phyloP scores from a whole-genome alignment of 2,888 invertebrate species.

The Dasypolia templi region DNA sequence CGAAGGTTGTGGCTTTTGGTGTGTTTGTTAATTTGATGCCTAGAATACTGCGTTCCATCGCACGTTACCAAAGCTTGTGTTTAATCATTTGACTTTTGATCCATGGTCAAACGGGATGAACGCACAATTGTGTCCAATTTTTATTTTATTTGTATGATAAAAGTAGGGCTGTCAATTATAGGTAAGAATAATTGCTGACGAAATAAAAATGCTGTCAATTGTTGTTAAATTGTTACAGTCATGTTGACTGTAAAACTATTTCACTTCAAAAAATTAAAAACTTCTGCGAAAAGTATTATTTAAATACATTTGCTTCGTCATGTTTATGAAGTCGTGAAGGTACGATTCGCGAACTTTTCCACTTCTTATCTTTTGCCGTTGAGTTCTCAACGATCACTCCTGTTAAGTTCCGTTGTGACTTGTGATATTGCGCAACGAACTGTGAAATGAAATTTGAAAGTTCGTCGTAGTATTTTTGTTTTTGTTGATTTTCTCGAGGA shows the following conservation, averaged over 20 bases:
- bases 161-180: too few relatives aligned
- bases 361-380: conserved; percentile 26
- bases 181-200: too few relatives aligned
- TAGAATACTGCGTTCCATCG: too few relatives aligned
- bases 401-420: conserved; percentile 41
- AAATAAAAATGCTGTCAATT: not conserved
- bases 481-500: not conserved
- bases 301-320: not conserved
- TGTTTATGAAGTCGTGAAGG: conserved; percentile 22
- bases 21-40: too few relatives aligned
- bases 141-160: too few relatives aligned
- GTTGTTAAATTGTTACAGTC: not conserved
- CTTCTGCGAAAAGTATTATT: not conserved
- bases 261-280: not conserved
- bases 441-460: conserved; percentile 52
- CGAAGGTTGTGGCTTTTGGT: too few relatives aligned
- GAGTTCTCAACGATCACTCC: conserved; percentile 42
- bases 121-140: too few relatives aligned
- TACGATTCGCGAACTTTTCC: conserved; percentile 34
- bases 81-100: too few relatives aligned
- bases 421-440: conserved; percentile 46
- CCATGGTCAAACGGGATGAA: too few relatives aligned
- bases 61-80: too few relatives aligned
- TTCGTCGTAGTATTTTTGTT: conserved; percentile 13
- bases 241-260: not conserved